Evolutionary conservation across 2,888 invertebrate species (phyloP).

Genomic region (Seira ritae): DNA sequence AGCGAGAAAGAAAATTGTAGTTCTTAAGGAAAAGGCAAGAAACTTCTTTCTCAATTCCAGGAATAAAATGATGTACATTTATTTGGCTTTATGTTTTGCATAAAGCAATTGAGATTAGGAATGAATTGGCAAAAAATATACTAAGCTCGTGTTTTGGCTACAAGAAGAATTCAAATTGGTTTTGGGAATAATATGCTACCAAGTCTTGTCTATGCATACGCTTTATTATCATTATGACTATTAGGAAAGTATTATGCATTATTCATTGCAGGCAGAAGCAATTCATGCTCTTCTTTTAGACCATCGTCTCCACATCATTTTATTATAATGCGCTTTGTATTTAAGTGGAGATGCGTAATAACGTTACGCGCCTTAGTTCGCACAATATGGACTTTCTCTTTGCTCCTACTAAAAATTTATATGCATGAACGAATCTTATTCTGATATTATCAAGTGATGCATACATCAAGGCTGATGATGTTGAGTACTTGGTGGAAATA

Average conservation of each 20-base stretch:
- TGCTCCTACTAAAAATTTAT: too few relatives aligned
- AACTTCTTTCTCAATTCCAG: constrained; percentile 22
- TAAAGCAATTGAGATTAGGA: constrained; percentile 59
- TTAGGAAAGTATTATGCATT: constrained; percentile 38
- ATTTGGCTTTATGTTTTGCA: constrained; percentile 56
- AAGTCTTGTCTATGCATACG: constrained; percentile 2
- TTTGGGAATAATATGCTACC: neutral
- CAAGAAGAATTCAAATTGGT: neutral
- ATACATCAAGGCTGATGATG: neutral
- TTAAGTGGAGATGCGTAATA: constrained; percentile 36
- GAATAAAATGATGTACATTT: constrained; percentile 54
- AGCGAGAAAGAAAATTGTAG: constrained; percentile 4
- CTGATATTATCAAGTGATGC: neutral
- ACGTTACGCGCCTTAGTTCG: neutral
- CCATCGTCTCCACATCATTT: neutral
- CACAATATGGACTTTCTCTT: too few relatives aligned
- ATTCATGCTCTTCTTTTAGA: constrained; percentile 11
- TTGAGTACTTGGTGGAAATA: constrained; percentile 44
- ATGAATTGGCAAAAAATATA: constrained; percentile 37
- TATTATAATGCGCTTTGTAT: constrained; percentile 19
- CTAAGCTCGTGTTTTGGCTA: constrained; percentile 18
- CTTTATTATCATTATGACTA: constrained; percentile 27
- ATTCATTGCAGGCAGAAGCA: constrained; percentile 29
- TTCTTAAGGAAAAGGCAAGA: constrained; percentile 1
- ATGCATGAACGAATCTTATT: neutral